Conservation (phyloP, 1,140 invertebrate species). For the Drosophila rufa region DNA sequence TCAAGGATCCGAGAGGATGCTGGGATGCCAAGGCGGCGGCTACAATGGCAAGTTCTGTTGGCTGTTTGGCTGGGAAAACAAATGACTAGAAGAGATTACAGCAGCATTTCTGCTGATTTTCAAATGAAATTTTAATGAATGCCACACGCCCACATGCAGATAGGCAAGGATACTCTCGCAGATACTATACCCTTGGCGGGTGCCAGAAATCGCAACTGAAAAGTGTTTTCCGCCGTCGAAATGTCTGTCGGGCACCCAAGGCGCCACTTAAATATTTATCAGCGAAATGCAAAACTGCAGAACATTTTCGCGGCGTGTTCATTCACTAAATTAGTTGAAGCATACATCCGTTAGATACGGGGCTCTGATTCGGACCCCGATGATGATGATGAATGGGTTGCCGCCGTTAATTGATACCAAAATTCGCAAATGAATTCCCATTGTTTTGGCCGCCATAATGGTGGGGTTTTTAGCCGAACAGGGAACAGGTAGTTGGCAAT, state of each 20-base stretch:
- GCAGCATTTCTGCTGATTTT: slow-evolving; percentile 78
- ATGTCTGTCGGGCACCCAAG: slow-evolving; percentile 13
- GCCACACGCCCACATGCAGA: slow-evolving; percentile 7
- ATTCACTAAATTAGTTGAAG: slow-evolving; percentile 75
- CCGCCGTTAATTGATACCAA: slow-evolving; percentile 63
- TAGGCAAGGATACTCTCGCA: background rate
- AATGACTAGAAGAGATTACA: slow-evolving; percentile 72
- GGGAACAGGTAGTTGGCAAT: slow-evolving; percentile 43
- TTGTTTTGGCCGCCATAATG: slow-evolving; percentile 23
- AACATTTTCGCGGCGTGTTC: slow-evolving; percentile 62
- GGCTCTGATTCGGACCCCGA: slow-evolving; percentile 1
- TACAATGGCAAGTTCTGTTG: slow-evolving; percentile 53
- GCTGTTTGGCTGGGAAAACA: slow-evolving; percentile 61
- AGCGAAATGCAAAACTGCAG: slow-evolving; percentile 58
- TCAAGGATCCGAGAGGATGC: slow-evolving; percentile 1
- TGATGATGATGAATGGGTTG: slow-evolving; percentile 19
- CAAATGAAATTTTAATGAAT: slow-evolving; percentile 82
- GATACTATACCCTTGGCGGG: slow-evolving; percentile 12
- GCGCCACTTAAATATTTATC: slow-evolving; percentile 72
- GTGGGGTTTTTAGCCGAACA: background rate
- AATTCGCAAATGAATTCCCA: slow-evolving; percentile 53
- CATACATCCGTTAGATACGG: slow-evolving; percentile 74
- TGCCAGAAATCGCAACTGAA: slow-evolving; percentile 48
- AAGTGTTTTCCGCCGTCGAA: slow-evolving; percentile 40
- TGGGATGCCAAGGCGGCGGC: background rate